Conservation (phyloP, 23 tunicate genomes). For the Styela clava region DNA sequence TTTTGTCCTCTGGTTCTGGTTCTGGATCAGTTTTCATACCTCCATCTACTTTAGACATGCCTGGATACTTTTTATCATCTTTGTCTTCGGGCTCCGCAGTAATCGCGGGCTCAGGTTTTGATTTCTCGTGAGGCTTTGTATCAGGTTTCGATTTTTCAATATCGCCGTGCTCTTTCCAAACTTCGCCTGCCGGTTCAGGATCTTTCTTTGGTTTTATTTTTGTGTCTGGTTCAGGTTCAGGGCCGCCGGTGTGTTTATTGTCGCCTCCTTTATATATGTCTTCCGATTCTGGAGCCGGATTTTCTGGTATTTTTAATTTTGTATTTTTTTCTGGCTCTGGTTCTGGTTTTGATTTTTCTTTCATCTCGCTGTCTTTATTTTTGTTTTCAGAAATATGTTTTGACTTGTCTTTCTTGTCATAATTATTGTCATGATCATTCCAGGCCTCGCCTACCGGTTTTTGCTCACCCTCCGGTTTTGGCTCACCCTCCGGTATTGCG, state of each 20-base stretch:
- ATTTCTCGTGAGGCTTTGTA: not conserved
- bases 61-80: not conserved
- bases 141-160: not conserved
- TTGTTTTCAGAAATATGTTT: too few relatives aligned
- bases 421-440: not conserved
- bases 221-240: not conserved
- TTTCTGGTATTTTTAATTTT: not conserved
- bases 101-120: not conserved
- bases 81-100: not conserved
- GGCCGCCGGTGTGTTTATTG: too few relatives aligned
- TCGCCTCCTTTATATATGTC: too few relatives aligned
- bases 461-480: not conserved
- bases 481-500: not conserved
- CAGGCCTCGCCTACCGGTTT: not conserved
- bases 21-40: not conserved
- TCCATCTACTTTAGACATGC: not conserved
- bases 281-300: conserved; percentile 3
- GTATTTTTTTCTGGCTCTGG: not conserved
- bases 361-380: not conserved
- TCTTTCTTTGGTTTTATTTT: not conserved
- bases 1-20: not conserved
- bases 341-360: not conserved
- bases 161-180: not conserved
- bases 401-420: not conserved
- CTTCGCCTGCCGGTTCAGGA: conserved; percentile 7